Evolutionary conservation across 2,113 vertebrate genomes (phyloP).

Genomic region (Callocephalon fimbriatum): DNA sequence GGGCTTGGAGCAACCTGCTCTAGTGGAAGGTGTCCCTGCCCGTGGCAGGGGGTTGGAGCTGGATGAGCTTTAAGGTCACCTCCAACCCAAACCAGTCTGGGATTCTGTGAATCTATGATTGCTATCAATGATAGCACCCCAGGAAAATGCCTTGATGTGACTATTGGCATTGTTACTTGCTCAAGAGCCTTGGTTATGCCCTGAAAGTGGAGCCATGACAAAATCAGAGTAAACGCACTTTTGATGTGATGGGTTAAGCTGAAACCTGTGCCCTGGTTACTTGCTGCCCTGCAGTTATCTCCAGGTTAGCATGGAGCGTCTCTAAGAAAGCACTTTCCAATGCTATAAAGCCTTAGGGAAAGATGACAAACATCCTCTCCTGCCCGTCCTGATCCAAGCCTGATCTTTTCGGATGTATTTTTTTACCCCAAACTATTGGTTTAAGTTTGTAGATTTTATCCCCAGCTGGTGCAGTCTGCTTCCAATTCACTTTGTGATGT

Average conservation of each 20-base stretch:
- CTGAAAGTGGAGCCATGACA: neutral
- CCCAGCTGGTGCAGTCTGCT: neutral
- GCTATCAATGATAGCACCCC: neutral
- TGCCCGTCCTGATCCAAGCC: neutral
- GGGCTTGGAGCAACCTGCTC: neutral
- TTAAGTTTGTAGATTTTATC: neutral
- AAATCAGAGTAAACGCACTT: neutral
- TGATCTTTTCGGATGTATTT: neutral
- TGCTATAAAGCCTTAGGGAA: neutral
- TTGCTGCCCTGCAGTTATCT: neutral
- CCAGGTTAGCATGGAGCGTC: neutral
- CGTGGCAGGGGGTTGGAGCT: neutral
- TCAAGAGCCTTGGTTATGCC: neutral
- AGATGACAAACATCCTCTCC: neutral
- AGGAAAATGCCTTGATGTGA: neutral
- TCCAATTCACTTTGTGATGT: neutral
- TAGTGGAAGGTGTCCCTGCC: neutral
- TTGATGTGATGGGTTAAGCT: neutral
- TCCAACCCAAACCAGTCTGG: neutral
- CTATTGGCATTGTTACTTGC: neutral
- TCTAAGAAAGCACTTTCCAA: neutral
- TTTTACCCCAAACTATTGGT: neutral
- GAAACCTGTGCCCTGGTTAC: neutral
- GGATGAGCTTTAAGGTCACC: neutral
- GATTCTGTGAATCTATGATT: neutral